Percentiles rank a stretch among this genome's conserved stretches.
Evolutionary conservation across 2,888 invertebrate genomes (phyloP).

Genomic region (Lysandra coridon): DNA sequence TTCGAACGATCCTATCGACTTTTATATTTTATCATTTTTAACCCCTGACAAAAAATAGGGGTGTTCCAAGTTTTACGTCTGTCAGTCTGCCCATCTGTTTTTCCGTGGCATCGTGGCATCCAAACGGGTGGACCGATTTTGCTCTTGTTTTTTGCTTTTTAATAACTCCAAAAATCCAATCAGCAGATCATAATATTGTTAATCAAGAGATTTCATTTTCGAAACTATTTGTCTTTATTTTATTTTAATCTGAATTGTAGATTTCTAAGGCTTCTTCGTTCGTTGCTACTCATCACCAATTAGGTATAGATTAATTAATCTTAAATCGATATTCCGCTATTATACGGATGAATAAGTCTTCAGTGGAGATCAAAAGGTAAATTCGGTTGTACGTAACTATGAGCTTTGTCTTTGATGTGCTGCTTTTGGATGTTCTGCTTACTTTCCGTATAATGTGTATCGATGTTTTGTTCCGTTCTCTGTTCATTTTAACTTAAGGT

Average conservation of each 20-base stretch:
- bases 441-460: neutral
- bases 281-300: neutral
- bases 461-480: constrained; percentile 1
- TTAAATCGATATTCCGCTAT: constrained; percentile 1
- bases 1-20: neutral
- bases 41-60: neutral
- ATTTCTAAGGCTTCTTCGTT: neutral
- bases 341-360: neutral
- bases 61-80: no score
- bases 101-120: no score
- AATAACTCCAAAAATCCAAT: neutral
- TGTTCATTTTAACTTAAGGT: neutral
- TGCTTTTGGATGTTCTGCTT: neutral
- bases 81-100: no score
- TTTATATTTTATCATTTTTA: neutral
- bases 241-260: neutral
- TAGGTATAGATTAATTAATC: neutral
- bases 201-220: neutral
- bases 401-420: neutral
- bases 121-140: no score
- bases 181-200: neutral
- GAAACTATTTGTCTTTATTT: neutral
- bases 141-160: no score
- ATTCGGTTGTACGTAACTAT: neutral
- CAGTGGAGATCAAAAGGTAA: neutral